Evolutionary conservation across 2,888 invertebrate species (phyloP).

Genomic region (Cremastinae sp.): DNA sequence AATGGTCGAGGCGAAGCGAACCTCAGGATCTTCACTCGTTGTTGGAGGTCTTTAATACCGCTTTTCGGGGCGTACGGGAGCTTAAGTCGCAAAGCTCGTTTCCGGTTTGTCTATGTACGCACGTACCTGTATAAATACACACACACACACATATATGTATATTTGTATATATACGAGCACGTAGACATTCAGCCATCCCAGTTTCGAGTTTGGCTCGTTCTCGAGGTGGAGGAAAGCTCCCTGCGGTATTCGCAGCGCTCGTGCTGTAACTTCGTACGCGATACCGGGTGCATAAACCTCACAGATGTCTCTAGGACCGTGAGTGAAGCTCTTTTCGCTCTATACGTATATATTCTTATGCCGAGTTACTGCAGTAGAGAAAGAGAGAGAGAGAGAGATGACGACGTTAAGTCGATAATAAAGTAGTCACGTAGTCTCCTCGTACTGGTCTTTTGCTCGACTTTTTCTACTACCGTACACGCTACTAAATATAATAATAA

Average conservation of each 20-base stretch:
- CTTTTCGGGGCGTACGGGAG: constrained; percentile 40
- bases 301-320: constrained; percentile 25
- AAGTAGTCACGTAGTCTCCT: constrained; percentile 58
- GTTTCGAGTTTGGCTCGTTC: no score
- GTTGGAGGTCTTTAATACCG: constrained; percentile 4
- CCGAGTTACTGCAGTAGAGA: constrained; percentile 20
- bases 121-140: no score
- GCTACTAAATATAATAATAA: no score
- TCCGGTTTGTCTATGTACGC: constrained; percentile 2
- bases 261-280: background rate
- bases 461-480: no score
- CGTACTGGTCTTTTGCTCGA: constrained; percentile 24
- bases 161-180: no score
- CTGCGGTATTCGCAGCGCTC: constrained; percentile 12
- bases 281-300: constrained; percentile 19
- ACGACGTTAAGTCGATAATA: constrained; percentile 59
- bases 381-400: constrained; percentile 6
- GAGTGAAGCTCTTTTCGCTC: constrained; percentile 9
- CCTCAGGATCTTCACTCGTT: background rate
- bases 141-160: no score
- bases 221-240: constrained; percentile 21
- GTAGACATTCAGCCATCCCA: no score
- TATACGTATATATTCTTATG: constrained; percentile 16
- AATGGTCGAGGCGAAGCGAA: constrained; percentile 39
- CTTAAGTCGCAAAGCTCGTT: constrained; percentile 35